phyloP scores from a whole-genome alignment of 2,113 vertebrate genomes.

The Ammodytes dubius region DNA sequence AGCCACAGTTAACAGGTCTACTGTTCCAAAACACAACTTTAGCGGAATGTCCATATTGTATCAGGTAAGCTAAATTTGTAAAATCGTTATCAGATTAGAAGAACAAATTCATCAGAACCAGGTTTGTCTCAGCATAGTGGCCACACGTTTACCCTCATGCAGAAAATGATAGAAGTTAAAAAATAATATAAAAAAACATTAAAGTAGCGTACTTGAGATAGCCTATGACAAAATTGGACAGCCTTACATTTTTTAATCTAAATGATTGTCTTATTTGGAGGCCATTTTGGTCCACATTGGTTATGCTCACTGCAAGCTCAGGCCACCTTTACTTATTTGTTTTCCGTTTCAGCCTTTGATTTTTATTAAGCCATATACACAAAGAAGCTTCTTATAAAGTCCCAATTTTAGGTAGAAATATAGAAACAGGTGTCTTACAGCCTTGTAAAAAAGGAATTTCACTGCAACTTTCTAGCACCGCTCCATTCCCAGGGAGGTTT shows the following conservation, averaged over 20 bases:
- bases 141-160: background rate
- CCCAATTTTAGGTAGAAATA: background rate
- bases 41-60: background rate
- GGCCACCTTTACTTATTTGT: background rate
- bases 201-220: background rate
- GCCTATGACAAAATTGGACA: background rate
- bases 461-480: constrained; percentile 56
- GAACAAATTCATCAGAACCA: no score
- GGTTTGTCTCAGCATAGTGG: background rate
- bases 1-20: background rate
- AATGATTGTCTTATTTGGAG: background rate
- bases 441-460: background rate
- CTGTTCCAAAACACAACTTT: background rate
- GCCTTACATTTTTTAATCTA: no score
- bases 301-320: background rate
- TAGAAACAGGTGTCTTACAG: background rate
- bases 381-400: background rate
- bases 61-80: background rate
- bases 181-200: background rate
- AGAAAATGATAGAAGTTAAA: background rate
- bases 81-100: background rate
- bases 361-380: background rate
- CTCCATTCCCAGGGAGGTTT: constrained; percentile 73
- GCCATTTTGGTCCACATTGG: background rate
- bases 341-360: background rate